phyloP scores from a whole-genome alignment of 2,797 vertebrate genomes.

The Hydrocynus forskahlii region DNA sequence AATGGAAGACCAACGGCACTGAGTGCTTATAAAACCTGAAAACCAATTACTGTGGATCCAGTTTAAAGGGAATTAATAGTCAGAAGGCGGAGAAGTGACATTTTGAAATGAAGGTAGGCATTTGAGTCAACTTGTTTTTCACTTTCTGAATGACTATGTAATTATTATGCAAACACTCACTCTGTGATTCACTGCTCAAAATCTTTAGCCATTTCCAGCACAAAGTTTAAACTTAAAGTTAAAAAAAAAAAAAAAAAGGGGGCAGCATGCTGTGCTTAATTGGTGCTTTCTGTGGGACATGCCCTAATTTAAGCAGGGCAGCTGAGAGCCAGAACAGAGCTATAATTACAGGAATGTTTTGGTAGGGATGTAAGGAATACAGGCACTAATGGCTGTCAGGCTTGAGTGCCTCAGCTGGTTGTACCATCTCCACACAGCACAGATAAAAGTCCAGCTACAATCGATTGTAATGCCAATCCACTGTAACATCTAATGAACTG shows the following conservation, averaged over 20 bases:
- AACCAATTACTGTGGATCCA: background rate
- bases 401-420: constrained; percentile 17
- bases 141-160: background rate
- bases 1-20: background rate
- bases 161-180: background rate
- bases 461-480: background rate
- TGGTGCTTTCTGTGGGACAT: constrained; percentile 24
- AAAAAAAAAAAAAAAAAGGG: background rate
- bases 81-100: background rate
- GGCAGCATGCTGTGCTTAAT: constrained; percentile 21
- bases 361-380: constrained; percentile 1
- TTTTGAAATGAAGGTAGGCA: constrained; percentile 14
- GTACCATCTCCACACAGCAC: constrained; percentile 3
- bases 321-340: constrained; percentile 10
- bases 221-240: constrained; percentile 5
- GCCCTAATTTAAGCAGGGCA: constrained; percentile 39
- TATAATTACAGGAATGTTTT: constrained; percentile 42
- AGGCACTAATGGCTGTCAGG: constrained; percentile 13
- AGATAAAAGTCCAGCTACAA: background rate
- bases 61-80: background rate
- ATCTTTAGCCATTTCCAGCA: background rate
- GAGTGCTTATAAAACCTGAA: background rate
- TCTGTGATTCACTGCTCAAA: background rate
- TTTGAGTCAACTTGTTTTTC: constrained; percentile 14
- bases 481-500: background rate